A percentile compares a stretch with the other conserved stretches of the same genome.
These are phyloP conservation scores for Tipula helvola DNA, from an alignment of 2,888 invertebrate species.

Conservation along the genomic window DNA sequence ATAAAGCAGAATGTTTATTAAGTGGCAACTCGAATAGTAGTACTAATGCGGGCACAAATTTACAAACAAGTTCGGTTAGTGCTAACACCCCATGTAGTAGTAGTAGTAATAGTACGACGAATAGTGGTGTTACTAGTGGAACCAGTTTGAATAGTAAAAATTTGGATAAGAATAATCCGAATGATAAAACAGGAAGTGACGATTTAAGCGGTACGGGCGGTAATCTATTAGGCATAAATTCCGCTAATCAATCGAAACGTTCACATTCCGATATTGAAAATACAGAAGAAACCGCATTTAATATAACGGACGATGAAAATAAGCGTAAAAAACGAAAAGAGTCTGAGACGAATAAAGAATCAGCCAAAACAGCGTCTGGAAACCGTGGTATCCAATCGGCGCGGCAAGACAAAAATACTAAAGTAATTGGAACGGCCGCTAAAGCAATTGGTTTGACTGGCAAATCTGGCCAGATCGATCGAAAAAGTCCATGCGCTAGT, in stretches of 20 bases:
- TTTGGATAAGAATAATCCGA: background rate
- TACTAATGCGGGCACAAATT: background rate
- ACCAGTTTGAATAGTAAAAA: background rate
- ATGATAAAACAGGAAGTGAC: background rate
- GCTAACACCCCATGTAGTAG: background rate
- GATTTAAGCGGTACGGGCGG: background rate
- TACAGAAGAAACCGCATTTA: constrained; percentile 32
- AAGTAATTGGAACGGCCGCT: constrained; percentile 41
- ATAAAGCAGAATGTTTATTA: constrained; percentile 19
- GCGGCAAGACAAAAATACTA: constrained; percentile 36
- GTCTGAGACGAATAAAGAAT: constrained; percentile 45
- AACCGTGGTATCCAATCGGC: constrained; percentile 20
- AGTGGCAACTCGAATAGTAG: constrained; percentile 14
- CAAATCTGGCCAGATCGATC: constrained; percentile 36
- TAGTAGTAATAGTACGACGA: background rate
- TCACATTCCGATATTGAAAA: constrained; percentile 40
- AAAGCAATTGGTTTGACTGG: constrained; percentile 38
- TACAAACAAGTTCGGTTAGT: background rate
- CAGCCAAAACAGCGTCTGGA: constrained; percentile 30
- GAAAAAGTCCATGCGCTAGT: constrained; percentile 56
- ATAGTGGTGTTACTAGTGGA: background rate
- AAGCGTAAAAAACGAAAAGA: constrained; percentile 69
- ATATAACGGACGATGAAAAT: constrained; percentile 52
- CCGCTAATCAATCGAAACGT: constrained; percentile 19
- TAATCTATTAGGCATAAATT: background rate